These are phyloP conservation scores for Chaunax sp. DNA, from an alignment of 2,797 vertebrate genomes.

Conservation along the genomic window DNA sequence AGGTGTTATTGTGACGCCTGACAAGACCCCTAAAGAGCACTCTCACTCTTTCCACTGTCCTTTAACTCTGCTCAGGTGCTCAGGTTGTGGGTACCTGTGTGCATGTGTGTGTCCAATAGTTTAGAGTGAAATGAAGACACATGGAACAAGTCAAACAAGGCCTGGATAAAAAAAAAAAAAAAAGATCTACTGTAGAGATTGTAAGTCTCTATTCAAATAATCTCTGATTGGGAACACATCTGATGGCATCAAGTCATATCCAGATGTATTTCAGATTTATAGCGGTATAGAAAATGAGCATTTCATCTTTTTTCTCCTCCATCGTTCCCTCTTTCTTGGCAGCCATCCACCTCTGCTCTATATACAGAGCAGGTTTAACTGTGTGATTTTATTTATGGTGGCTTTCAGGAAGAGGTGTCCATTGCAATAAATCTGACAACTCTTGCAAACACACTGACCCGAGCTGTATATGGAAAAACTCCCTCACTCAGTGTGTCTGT, in stretches of 20 bases:
- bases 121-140: conserved; percentile 10
- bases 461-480: conserved; percentile 24
- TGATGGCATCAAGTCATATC: not conserved
- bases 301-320: not conserved
- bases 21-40: conserved; percentile 68
- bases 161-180: not conserved
- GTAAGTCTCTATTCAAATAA: not conserved
- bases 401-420: conserved; percentile 26
- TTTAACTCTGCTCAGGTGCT: conserved; percentile 71
- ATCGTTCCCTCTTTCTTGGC: not conserved
- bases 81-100: conserved; percentile 49
- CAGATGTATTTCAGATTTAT: conserved; percentile 23
- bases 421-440: conserved; percentile 39
- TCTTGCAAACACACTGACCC: conserved; percentile 16
- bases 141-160: not conserved
- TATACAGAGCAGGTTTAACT: conserved; percentile 13
- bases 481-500: not conserved
- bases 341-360: conserved; percentile 6
- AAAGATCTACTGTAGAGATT: not conserved
- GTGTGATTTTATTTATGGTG: conserved; percentile 26
- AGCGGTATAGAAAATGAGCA: not conserved
- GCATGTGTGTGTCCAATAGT: conserved; percentile 6
- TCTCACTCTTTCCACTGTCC: conserved; percentile 69
- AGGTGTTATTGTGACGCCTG: too few relatives aligned
- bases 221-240: not conserved